These are phyloP conservation scores for Lampropteryx suffumata DNA, from an alignment of 2,888 invertebrate genomes.

Conservation along the genomic window DNA sequence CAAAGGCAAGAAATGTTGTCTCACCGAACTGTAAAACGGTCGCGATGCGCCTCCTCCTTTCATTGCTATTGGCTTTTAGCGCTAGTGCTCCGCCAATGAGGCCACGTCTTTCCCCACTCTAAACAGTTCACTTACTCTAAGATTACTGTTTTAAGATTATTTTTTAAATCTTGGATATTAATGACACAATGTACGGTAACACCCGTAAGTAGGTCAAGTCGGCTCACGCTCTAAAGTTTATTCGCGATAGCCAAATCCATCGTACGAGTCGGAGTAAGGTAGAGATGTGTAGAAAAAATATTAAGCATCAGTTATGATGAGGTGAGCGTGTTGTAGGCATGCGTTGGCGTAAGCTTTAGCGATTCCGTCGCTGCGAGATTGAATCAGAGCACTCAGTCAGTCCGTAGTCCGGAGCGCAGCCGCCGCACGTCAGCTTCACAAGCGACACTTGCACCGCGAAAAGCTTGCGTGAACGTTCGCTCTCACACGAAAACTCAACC, in stretches of 20 bases:
- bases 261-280: too few relatives aligned
- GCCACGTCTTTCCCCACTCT: constrained; percentile 70
- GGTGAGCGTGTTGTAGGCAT: constrained; percentile 29
- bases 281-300: too few relatives aligned
- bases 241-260: too few relatives aligned
- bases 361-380: constrained; percentile 37
- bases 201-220: constrained; percentile 27
- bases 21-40: constrained; percentile 66
- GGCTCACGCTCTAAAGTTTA: too few relatives aligned
- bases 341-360: constrained; percentile 34
- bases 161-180: constrained; percentile 39
- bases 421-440: constrained; percentile 47
- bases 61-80: constrained; percentile 70
- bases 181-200: constrained; percentile 14
- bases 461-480: constrained; percentile 41
- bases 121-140: constrained; percentile 50
- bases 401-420: constrained; percentile 55
- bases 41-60: constrained; percentile 70
- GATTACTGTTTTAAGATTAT: constrained; percentile 60
- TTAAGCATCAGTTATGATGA: background rate
- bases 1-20: constrained; percentile 48
- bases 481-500: constrained; percentile 43
- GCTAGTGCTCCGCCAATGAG: constrained; percentile 67
- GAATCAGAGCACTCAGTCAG: constrained; percentile 49
- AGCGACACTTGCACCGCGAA: constrained; percentile 47